Conservation (phyloP, 2,888 invertebrate genomes). For the Tenthredo livida region DNA sequence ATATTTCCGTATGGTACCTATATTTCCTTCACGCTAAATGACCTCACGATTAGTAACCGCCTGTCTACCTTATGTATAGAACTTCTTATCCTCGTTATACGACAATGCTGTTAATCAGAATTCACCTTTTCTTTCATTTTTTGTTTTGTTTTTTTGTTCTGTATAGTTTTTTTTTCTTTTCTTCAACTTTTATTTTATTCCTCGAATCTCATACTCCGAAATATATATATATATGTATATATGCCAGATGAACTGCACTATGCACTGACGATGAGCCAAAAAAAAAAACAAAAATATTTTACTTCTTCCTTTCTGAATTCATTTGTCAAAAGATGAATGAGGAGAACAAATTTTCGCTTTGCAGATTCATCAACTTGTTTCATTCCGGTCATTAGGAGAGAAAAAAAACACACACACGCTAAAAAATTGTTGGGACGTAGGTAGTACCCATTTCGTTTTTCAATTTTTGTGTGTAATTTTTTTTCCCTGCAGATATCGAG, state of each 20-base stretch:
- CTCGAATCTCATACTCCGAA: slow-evolving; percentile 39
- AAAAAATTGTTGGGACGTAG: no score
- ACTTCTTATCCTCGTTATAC: slow-evolving; percentile 1
- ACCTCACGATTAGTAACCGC: slow-evolving; percentile 14
- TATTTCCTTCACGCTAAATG: slow-evolving; percentile 36
- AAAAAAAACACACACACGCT: no score
- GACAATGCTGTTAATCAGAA: slow-evolving; percentile 29
- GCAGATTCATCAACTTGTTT: background rate
- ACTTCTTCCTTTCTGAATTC: background rate
- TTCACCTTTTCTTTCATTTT: slow-evolving; percentile 21
- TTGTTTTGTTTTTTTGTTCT: slow-evolving; percentile 21
- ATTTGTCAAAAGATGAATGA: background rate
- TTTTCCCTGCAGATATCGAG: background rate
- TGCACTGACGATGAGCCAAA: background rate
- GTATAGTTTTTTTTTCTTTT: background rate
- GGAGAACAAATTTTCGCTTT: background rate
- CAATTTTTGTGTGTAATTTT: no score
- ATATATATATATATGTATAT: slow-evolving; percentile 56
- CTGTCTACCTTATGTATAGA: slow-evolving; percentile 13
- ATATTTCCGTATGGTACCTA: slow-evolving; percentile 19
- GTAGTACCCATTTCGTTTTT: no score
- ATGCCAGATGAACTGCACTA: no score
- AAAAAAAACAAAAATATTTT: background rate
- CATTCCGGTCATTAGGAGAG: no score
- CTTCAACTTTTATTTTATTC: background rate